Conservation (phyloP, 2,113 vertebrate genomes). For the Porphyrio hochstetteri region DNA sequence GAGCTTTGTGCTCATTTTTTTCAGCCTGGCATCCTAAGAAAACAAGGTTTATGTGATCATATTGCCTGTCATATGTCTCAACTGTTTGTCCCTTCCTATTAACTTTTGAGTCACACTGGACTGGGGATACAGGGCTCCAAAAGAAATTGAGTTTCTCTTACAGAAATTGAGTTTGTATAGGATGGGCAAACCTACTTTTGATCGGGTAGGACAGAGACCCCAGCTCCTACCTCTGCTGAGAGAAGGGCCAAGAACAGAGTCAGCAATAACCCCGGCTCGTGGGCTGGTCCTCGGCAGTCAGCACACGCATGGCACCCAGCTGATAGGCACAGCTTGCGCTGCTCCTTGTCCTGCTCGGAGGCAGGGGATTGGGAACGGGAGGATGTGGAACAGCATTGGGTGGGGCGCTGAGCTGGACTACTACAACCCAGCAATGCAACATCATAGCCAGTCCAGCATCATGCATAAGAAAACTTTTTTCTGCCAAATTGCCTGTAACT, state of each 20-base stretch:
- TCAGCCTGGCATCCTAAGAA: slow-evolving; percentile 40
- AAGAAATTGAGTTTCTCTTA: slow-evolving; percentile 31
- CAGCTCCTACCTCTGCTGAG: not conserved
- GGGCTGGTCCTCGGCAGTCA: not conserved
- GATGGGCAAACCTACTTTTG: not conserved
- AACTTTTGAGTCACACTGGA: slow-evolving; percentile 20
- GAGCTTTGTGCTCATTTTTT: slow-evolving; percentile 40
- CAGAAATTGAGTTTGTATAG: not conserved
- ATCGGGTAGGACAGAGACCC: not conserved
- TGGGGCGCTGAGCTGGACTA: not conserved
- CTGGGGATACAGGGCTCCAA: not conserved
- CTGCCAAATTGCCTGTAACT: slow-evolving; percentile 19
- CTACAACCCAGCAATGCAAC: not conserved
- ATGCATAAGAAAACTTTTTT: not conserved
- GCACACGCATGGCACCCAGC: fast-evolving
- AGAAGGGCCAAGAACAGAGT: not conserved
- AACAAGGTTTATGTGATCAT: slow-evolving; percentile 52
- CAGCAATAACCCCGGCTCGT: not conserved
- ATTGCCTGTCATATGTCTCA: slow-evolving; percentile 58
- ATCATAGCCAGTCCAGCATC: not conserved
- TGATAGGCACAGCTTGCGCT: not conserved
- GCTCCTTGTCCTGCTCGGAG: not conserved
- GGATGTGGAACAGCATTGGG: not conserved
- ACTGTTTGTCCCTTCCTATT: slow-evolving; percentile 62
- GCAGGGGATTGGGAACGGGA: not conserved